These are phyloP conservation scores for Cynoglossus semilaevis DNA, from an alignment of 2,113 vertebrate genomes.

Conservation along the genomic window DNA sequence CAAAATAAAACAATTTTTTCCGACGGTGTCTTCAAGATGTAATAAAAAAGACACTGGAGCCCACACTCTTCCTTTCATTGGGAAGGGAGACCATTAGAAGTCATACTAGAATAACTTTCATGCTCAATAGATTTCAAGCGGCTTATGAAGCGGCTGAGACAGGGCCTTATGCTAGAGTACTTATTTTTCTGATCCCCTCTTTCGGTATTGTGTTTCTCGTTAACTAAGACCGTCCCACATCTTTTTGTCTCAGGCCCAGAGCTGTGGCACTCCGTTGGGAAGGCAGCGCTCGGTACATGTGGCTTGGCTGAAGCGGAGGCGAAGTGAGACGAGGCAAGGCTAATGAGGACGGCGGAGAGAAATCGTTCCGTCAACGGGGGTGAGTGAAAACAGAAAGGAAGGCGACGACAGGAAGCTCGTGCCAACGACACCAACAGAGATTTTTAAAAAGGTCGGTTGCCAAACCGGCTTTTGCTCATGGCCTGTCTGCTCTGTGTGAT, in stretches of 20 bases:
- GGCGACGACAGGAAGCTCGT: conserved; percentile 16
- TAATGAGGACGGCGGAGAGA: conserved; percentile 30
- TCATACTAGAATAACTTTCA: conserved; percentile 80
- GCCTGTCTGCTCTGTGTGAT: conserved; percentile 36
- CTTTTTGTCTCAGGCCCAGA: conserved; percentile 39
- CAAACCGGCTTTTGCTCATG: conserved; percentile 32
- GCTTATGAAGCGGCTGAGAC: conserved; percentile 63
- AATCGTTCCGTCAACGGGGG: conserved; percentile 17
- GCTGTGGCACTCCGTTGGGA: conserved; percentile 26
- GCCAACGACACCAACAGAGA: conserved; percentile 22
- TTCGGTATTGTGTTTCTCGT: conserved; percentile 63
- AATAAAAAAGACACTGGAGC: conserved; percentile 75
- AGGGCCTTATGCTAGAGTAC: conserved; percentile 63
- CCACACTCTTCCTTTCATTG: conserved; percentile 64
- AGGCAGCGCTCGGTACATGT: conserved; percentile 31
- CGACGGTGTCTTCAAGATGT: conserved; percentile 65
- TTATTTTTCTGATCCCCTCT: conserved; percentile 63
- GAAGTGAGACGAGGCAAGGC: conserved; percentile 27
- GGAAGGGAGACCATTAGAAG: conserved; percentile 74
- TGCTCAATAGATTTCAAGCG: conserved; percentile 78
- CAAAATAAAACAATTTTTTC: conserved; percentile 69
- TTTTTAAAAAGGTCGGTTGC: conserved; percentile 11
- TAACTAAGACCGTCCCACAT: conserved; percentile 55
- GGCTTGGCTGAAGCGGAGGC: conserved; percentile 17
- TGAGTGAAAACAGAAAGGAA: conserved; percentile 17